Evolutionary conservation across 2,113 vertebrate genomes (phyloP).

Genomic region (Stercorarius parasiticus): DNA sequence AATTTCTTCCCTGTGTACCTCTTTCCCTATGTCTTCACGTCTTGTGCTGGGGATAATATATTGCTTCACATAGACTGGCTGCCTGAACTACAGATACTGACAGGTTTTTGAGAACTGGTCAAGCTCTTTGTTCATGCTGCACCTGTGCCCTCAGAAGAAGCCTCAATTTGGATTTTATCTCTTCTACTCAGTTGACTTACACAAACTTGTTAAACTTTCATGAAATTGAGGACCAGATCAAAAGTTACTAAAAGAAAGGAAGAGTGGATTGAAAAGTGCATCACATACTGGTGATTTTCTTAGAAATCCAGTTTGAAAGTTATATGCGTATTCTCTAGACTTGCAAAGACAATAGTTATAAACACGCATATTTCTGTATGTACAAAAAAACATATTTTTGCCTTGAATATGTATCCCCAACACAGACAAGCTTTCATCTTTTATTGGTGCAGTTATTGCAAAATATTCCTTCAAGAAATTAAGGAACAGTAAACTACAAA

Average conservation of each 20-base stretch:
- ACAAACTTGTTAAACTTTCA: not conserved
- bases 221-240: not conserved
- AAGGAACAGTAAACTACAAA: not conserved
- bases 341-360: not conserved
- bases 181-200: not conserved
- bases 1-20: not conserved
- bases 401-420: not conserved
- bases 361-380: not conserved
- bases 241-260: not conserved
- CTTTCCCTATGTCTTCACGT: not conserved
- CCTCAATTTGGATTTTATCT: not conserved
- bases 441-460: not conserved
- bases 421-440: rapidly evolving
- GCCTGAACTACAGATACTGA: not conserved
- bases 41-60: not conserved
- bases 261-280: not conserved
- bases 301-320: not conserved
- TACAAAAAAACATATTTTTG: not conserved
- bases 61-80: not conserved
- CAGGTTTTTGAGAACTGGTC: not conserved
- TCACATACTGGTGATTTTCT: not conserved
- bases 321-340: not conserved
- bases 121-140: not conserved
- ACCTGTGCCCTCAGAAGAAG: not conserved
- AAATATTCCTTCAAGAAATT: not conserved